phyloP scores from a whole-genome alignment of 2,888 invertebrate genomes.

The Plebejus anna region DNA sequence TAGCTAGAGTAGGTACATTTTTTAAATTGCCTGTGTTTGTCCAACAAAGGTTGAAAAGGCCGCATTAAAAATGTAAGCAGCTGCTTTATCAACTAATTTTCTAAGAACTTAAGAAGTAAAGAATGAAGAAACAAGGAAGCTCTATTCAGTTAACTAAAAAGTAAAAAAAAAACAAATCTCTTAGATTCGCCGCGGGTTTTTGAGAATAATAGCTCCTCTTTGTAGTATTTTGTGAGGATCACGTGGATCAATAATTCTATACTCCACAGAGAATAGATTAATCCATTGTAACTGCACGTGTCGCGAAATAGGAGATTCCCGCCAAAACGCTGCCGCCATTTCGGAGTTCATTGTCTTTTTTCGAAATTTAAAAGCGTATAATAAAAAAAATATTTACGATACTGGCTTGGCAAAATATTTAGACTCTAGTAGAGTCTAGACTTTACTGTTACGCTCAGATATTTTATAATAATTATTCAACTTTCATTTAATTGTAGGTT shows the following conservation, averaged over 20 bases:
- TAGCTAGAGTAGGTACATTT: too few species aligned
- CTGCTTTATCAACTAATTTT: neutral
- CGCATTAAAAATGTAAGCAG: neutral
- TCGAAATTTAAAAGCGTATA: neutral
- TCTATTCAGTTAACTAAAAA: neutral
- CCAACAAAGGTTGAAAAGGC: neutral
- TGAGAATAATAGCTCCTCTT: neutral
- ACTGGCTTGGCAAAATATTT: neutral
- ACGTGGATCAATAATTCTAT: conserved; percentile 16
- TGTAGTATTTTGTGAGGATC: conserved; percentile 14
- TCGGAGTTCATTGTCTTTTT: neutral
- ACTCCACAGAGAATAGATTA: neutral
- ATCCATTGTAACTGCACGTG: conserved; percentile 24
- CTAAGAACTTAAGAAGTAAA: neutral
- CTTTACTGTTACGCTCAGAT: too few species aligned
- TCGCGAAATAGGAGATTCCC: conserved; percentile 20
- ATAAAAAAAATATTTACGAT: neutral
- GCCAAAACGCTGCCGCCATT: conserved; percentile 2
- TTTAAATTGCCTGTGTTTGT: neutral
- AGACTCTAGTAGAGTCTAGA: too few species aligned
- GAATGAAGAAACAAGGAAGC: neutral
- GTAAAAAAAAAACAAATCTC: neutral
- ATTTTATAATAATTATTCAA: too few species aligned
- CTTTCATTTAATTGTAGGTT: too few species aligned
- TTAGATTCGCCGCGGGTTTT: neutral